These are phyloP conservation scores for Drosophila nigricruria DNA, from an alignment of 2,888 invertebrate genomes.

Conservation along the genomic window DNA sequence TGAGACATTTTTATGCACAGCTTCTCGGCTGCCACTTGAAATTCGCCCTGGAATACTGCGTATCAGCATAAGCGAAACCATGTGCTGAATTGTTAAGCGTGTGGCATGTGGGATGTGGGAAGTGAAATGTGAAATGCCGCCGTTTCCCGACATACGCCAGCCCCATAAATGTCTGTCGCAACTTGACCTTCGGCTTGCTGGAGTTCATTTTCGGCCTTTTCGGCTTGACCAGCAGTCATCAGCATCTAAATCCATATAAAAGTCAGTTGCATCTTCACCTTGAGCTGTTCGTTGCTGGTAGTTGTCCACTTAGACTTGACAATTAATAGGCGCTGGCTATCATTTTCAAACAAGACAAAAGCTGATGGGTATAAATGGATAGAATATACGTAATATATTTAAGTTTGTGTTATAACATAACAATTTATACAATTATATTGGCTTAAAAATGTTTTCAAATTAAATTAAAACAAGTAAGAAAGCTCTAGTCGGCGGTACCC, in stretches of 20 bases:
- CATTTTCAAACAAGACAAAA: slow-evolving; percentile 42
- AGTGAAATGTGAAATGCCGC: slow-evolving; percentile 48
- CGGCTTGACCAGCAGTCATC: slow-evolving; percentile 36
- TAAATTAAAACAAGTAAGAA: no score
- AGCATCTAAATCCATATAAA: slow-evolving; percentile 50
- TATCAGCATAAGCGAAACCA: slow-evolving; percentile 60
- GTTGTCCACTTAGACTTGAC: neutral
- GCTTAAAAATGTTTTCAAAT: no score
- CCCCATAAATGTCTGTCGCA: slow-evolving; percentile 60
- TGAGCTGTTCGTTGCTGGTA: slow-evolving; percentile 39
- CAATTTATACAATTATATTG: no score
- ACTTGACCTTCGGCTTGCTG: slow-evolving; percentile 44
- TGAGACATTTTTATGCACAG: slow-evolving; percentile 63
- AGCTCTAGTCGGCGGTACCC: no score
- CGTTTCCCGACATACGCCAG: slow-evolving; percentile 21
- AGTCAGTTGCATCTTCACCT: slow-evolving; percentile 68
- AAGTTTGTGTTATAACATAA: no score
- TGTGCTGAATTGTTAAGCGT: slow-evolving; percentile 75
- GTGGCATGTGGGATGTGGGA: slow-evolving; percentile 30
- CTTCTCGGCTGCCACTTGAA: slow-evolving; percentile 18
- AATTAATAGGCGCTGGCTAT: slow-evolving; percentile 15
- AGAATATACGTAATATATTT: no score
- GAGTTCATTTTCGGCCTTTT: slow-evolving; percentile 1
- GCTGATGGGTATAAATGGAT: neutral
- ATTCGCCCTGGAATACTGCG: slow-evolving; percentile 49